Base-by-base conservation (phyloP, 2,797 vertebrate genomes). In the Cottoperca gobio region DNA sequence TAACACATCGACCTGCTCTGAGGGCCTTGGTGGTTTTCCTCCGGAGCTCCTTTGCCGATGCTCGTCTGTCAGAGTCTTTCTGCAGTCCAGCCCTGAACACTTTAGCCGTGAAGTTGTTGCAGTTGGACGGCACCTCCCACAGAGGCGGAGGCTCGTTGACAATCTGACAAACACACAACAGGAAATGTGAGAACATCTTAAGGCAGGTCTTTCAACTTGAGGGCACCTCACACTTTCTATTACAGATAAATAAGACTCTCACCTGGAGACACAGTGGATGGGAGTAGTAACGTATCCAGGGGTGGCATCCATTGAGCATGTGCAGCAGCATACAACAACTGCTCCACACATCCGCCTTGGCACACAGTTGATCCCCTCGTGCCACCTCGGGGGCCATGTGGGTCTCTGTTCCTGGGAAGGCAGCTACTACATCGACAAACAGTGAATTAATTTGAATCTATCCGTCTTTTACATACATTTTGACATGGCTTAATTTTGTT, bases 331-430 rank as follows among this genome's bases (percentile, higher is more conserved):
- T 98, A 13, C 98, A 99, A 60, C 97, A 98, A 80, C 96, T 96
- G 93, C 98, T 99, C 98, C 98, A 99, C 69, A 99, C 91, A 0
- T 99, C 98, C 24, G 95, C 95, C 83, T 97, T 97, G 87, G 93
- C 81, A 19, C 95, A 93, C 1, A 94, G 96, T 6, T 73, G 94
- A 69, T 95, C 95, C 1, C 96, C 96, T 76, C 93, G 87, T 1
- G 97, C 96, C 88, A 99, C 95, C 88, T 99, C 98, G 0, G 98
- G 98, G n/a, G 98, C 97, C 96, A 99, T 97, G 88, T 99, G 98
- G 9, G 96, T 98, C 93, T 99, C 97, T 0, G 98, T 99, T 76
- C 98, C 98, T 0, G 86, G 86, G 64, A 93, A 77, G 8, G 70
- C 88, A 0, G 83, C 65, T 31, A 91, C 92, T 94, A 7, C 40